Evolutionary conservation across 2,888 invertebrate genomes (phyloP), one percentile per base, ranked within the genome.

Genomic region (Sarcophaga carnaria): DNA sequence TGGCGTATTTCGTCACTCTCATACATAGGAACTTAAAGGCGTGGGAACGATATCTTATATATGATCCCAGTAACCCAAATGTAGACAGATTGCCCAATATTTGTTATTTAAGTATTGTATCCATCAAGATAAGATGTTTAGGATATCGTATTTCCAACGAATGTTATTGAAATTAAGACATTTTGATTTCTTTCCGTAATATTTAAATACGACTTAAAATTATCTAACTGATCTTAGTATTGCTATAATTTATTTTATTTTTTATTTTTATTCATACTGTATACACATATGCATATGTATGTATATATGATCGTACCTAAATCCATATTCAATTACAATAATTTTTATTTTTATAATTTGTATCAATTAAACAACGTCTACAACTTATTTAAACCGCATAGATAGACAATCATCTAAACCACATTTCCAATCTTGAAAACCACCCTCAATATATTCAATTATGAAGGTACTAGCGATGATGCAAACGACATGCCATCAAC

Each of bases 401-500:
- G 20, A 60, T 45, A 22, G 47, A 62, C 25, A 59, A 12, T 14
- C n/a, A 37, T 59, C 17, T 27, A 82, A 82, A 81, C 77, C 83
- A 66, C 83, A 83, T 67, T 60, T 83, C 8, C 60, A 17, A 47
- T 67, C 37, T 27, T 72, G 17, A 25, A 82, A 49, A 72, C 67
- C 74, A 62, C 62, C 47, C 66, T 49, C 66, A 60, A 62, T 62
- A 75, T 69, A 67, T 22, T 11, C 67, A 69, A 69, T 81, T 81
- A 37, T 69, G 37, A 82, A 78, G 66, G 72, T 72, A 77, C 60
- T 67, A 10, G 37, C 37, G 67, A 67, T 72, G 83, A 62, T 72
- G 72, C 77, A 72, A 83, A 77, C 69, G 64, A 59, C 70, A 77
- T 37, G 54, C 49, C 66, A 67, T 62, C 54, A 63, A 75, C 75